Evolutionary conservation across 2,888 invertebrate genomes (phyloP).

Genomic region (Aquatica leii): DNA sequence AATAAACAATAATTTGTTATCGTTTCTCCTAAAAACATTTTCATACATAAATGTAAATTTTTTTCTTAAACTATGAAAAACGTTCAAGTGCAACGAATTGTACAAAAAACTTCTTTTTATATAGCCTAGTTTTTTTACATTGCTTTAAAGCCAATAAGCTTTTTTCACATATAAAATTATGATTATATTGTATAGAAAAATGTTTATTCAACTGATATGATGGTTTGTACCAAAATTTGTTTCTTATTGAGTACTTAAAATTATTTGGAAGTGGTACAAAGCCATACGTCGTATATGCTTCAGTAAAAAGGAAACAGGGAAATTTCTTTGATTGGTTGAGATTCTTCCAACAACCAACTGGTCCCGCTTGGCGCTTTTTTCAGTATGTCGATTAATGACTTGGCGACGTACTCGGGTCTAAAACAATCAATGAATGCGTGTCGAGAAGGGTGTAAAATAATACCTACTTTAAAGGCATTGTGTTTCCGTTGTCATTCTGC

Average conservation of each 20-base stretch:
- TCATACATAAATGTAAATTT: too few relatives aligned
- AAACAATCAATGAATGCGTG: slow-evolving; percentile 48
- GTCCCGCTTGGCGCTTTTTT: slow-evolving; percentile 75
- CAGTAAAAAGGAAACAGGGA: slow-evolving; percentile 43
- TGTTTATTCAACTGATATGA: background rate
- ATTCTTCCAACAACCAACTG: slow-evolving; percentile 76
- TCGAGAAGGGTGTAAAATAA: too few relatives aligned
- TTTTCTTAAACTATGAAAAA: slow-evolving; percentile 1
- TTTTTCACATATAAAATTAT: slow-evolving; percentile 6
- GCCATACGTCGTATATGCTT: background rate
- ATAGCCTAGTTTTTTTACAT: background rate
- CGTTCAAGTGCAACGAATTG: slow-evolving; percentile 6
- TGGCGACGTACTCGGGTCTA: slow-evolving; percentile 76
- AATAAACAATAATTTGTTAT: too few relatives aligned
- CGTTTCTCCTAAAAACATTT: too few relatives aligned
- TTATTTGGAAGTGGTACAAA: background rate
- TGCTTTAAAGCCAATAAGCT: slow-evolving; percentile 18
- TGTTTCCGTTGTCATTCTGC: slow-evolving; percentile 72
- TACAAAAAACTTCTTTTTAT: background rate
- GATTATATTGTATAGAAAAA: background rate
- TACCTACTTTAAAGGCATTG: slow-evolving; percentile 70
- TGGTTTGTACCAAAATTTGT: slow-evolving; percentile 5
- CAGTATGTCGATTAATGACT: slow-evolving; percentile 70
- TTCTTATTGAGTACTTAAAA: too few relatives aligned
- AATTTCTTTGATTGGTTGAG: slow-evolving; percentile 70